Conservation (phyloP, 2,888 invertebrate species). For the Drosophila dives region DNA sequence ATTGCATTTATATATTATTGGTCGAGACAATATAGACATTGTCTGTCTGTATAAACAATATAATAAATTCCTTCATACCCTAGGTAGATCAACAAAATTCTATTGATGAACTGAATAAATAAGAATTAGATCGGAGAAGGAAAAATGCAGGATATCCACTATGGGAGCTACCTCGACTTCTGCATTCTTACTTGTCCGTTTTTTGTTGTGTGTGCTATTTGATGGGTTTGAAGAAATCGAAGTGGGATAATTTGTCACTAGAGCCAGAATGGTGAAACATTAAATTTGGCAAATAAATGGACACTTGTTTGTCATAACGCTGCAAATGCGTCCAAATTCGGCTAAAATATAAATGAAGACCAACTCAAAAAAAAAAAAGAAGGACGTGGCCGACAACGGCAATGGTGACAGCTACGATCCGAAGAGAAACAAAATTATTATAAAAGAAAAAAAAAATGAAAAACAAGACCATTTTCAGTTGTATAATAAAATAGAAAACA, state of each 20-base stretch:
- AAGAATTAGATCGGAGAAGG: not conserved
- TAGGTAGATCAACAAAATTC: not conserved
- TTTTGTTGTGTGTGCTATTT: constrained; percentile 26
- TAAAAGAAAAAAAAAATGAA: constrained; percentile 65
- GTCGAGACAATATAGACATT: not conserved
- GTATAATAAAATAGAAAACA: constrained; percentile 76
- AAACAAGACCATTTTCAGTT: constrained; percentile 78
- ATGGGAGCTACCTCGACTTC: not conserved
- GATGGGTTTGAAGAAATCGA: constrained; percentile 70
- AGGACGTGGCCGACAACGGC: constrained; percentile 27
- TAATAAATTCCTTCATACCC: not conserved
- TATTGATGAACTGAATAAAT: not conserved
- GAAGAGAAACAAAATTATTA: constrained; percentile 4
- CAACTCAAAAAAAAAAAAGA: constrained; percentile 33
- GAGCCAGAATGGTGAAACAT: constrained; percentile 75
- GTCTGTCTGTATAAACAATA: not conserved
- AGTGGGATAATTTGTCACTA: constrained; percentile 76
- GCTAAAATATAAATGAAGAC: constrained; percentile 57
- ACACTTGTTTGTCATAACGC: constrained; percentile 80
- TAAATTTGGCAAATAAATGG: constrained; percentile 80
- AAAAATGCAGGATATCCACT: not conserved
- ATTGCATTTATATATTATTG: not conserved
- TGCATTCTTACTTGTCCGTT: not conserved
- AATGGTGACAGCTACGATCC: constrained; percentile 46
- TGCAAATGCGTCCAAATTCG: constrained; percentile 76